Evolutionary conservation across 2,113 vertebrate species (phyloP).

Genomic region (Puntigrus tetrazona): DNA sequence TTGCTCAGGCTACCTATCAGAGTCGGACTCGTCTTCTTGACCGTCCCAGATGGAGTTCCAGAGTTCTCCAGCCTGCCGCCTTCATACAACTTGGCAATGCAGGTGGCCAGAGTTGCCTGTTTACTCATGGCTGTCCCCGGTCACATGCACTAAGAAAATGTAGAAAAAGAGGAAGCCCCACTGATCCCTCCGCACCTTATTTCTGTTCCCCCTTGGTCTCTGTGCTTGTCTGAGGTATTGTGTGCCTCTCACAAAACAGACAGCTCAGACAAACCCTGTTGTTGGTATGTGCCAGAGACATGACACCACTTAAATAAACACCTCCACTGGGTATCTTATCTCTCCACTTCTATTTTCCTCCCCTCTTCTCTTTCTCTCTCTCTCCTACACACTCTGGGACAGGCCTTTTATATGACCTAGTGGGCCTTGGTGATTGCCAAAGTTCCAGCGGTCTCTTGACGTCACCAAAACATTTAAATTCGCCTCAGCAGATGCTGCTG

Average conservation of each 20-base stretch:
- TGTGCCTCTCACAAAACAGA: slow-evolving; percentile 27
- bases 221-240: slow-evolving; percentile 21
- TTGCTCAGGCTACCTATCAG: slow-evolving; percentile 65
- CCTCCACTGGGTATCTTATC: slow-evolving; percentile 65
- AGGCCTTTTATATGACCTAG: slow-evolving; percentile 63
- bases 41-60: slow-evolving; percentile 50
- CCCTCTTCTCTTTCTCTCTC: not conserved
- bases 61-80: slow-evolving; percentile 61
- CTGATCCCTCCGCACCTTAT: slow-evolving; percentile 50
- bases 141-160: not conserved
- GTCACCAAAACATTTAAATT: slow-evolving; percentile 82
- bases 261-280: slow-evolving; percentile 47
- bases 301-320: slow-evolving; percentile 68
- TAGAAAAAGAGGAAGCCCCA: slow-evolving; percentile 4
- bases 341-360: slow-evolving; percentile 47
- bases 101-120: slow-evolving; percentile 57
- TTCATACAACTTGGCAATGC: slow-evolving; percentile 76
- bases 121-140: slow-evolving; percentile 60
- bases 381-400: not conserved
- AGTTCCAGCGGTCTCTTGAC: slow-evolving; percentile 75
- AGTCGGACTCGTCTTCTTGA: slow-evolving; percentile 56
- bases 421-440: slow-evolving; percentile 65
- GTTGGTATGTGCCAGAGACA: slow-evolving; percentile 57
- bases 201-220: slow-evolving; percentile 36
- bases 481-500: slow-evolving; percentile 80